These are phyloP conservation scores for Peromyscus melanophrys DNA, from an alignment of 2,797 vertebrate genomes.

Conservation along the genomic window DNA sequence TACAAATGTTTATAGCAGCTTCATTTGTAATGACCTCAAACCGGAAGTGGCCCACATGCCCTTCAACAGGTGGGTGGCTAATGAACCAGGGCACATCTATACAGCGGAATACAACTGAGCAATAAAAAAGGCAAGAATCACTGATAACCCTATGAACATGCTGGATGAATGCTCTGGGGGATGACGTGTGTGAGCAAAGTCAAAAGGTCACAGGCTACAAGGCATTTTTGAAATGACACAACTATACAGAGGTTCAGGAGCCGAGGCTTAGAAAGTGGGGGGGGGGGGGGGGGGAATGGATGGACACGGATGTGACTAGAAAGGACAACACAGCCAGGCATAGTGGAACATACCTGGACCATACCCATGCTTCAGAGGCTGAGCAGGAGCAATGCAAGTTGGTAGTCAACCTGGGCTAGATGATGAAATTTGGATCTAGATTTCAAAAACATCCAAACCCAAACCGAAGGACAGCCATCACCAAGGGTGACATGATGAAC, in stretches of 20 bases:
- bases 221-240: neutral
- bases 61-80: neutral
- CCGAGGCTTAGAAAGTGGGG: neutral
- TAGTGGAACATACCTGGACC: neutral
- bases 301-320: neutral
- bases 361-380: neutral
- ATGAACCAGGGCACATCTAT: fast-evolving
- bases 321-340: neutral
- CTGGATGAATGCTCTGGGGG: neutral
- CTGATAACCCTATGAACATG: neutral
- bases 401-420: neutral
- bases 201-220: neutral
- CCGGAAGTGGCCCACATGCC: neutral
- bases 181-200: neutral
- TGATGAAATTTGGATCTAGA: neutral
- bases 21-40: neutral
- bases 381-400: neutral
- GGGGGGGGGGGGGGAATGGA: too few relatives aligned
- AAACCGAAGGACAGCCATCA: neutral
- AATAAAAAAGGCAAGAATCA: neutral
- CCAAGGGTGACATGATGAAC: neutral
- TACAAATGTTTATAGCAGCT: neutral
- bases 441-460: neutral
- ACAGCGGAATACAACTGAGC: neutral
- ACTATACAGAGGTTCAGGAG: neutral